Evolutionary conservation across 2,797 vertebrate species (phyloP), one percentile per base, ranked within the genome.

Genomic region (Mastacembelus armatus): DNA sequence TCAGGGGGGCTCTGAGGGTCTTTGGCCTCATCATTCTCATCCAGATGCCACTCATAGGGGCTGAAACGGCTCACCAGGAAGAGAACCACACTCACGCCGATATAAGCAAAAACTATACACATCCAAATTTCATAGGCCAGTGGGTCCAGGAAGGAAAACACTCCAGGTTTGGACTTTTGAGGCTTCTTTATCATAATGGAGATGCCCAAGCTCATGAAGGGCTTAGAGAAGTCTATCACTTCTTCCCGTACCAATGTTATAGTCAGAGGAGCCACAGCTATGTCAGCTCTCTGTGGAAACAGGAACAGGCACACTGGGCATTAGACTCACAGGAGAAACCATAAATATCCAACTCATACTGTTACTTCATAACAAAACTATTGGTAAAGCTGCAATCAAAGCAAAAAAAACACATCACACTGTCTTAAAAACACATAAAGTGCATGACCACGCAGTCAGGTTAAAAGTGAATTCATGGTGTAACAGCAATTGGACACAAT

Each of bases 121-220:
- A 99, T 99, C 98, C 98, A 99, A 90, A 99, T 99, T 89, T 99
- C 98, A 90, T 99, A 99, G 86, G 98, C 98, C 95, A 99, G 94
- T 18, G 98, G 98, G 91, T 99, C 98, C 92, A 99, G 95, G 91
- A 99, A 99, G 77, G 98, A 99, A 88, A 99, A 99, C 38, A 99
- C 98, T 15, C 97, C 97, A 0, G 98, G 97, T 72, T 99, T 99
- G 85, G 97, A 99, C 93, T 99, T 99, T 92, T 99, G 97, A 65
- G 98, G 98, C 90, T 99, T 99, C 96, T 99, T 99, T 91, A 99
- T 99, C 98, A 99, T 99, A 91, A 99, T 99, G 90, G 98, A 99
- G 93, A 99, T 99, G 74, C 98, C 98, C 91, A 99, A 83, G 89
- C 97, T 98, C 98, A 99, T 99, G 92, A 99, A 99, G 38, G 98